A percentile compares a stretch with the other conserved stretches of the same genome.
These are phyloP conservation scores for Rhagonycha lutea DNA, from an alignment of 2,888 invertebrate genomes.

Conservation along the genomic window DNA sequence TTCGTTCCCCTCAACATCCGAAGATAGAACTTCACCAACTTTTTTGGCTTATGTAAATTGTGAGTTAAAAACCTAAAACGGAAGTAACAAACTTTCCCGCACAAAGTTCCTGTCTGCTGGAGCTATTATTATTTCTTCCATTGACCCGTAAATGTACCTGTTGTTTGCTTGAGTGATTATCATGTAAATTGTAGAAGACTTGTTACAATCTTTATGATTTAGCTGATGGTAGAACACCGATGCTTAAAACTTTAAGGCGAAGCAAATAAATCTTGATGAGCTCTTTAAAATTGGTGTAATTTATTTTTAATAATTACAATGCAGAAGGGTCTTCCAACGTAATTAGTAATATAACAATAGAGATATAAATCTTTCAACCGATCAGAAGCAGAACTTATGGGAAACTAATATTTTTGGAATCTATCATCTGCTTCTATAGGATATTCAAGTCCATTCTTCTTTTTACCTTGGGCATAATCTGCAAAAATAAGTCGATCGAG, in stretches of 20 bases:
- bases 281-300: neutral
- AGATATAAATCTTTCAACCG: neutral
- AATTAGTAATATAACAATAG: neutral
- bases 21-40: neutral
- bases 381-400: neutral
- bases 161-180: slow-evolving; percentile 22
- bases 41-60: neutral
- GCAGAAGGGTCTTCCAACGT: neutral
- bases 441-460: neutral
- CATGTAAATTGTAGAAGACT: slow-evolving; percentile 5
- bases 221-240: neutral
- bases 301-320: neutral
- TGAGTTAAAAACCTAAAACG: slow-evolving; percentile 10
- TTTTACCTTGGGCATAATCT: neutral
- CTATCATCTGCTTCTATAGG: neutral
- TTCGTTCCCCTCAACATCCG: neutral
- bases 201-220: neutral
- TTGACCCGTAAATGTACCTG: slow-evolving; percentile 29
- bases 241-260: neutral
- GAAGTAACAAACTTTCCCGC: slow-evolving; percentile 25
- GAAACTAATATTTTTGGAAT: neutral
- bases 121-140: slow-evolving; percentile 23
- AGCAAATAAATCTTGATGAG: neutral
- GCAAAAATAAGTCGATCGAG: neutral
- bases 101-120: slow-evolving; percentile 26